These are phyloP conservation scores for Heterocephalus glaber DNA, from an alignment of 2,113 vertebrate genomes.

Conservation along the genomic window DNA sequence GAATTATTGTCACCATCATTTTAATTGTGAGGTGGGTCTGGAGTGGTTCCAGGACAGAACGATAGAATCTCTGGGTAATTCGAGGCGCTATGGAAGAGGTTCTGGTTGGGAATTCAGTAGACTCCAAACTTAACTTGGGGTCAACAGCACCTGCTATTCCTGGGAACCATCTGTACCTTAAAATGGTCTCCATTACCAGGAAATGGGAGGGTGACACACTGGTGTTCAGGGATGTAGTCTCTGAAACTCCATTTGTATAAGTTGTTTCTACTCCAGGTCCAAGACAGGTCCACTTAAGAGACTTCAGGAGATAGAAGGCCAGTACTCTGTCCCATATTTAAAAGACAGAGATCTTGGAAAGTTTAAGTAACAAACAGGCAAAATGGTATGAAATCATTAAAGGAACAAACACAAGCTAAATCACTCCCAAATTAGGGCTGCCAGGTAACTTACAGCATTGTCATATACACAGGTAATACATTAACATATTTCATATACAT, in stretches of 20 bases:
- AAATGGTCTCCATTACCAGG: not conserved
- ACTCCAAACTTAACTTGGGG: not conserved
- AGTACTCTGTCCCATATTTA: not conserved
- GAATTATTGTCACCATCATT: slow-evolving; percentile 19
- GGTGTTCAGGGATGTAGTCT: not conserved
- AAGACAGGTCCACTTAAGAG: not conserved
- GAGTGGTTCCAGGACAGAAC: not conserved
- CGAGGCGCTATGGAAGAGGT: not conserved
- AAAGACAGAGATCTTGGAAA: slow-evolving; percentile 23
- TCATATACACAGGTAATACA: not conserved
- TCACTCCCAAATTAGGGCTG: not conserved
- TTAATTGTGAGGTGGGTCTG: slow-evolving; percentile 30
- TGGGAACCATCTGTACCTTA: not conserved
- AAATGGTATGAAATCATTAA: slow-evolving; percentile 48
- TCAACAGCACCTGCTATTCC: not conserved
- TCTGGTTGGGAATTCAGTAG: not conserved
- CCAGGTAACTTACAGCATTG: not conserved
- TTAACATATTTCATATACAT: not conserved
- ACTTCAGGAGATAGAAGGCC: not conserved
- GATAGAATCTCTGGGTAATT: not conserved
- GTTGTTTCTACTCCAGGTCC: not conserved
- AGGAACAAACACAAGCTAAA: not conserved
- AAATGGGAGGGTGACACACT: not conserved
- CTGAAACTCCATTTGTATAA: not conserved
- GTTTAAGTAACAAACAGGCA: not conserved